Evolutionary conservation across 1,140 invertebrate genomes (phyloP).

Genomic region (Muscidifurax raptorellus): DNA sequence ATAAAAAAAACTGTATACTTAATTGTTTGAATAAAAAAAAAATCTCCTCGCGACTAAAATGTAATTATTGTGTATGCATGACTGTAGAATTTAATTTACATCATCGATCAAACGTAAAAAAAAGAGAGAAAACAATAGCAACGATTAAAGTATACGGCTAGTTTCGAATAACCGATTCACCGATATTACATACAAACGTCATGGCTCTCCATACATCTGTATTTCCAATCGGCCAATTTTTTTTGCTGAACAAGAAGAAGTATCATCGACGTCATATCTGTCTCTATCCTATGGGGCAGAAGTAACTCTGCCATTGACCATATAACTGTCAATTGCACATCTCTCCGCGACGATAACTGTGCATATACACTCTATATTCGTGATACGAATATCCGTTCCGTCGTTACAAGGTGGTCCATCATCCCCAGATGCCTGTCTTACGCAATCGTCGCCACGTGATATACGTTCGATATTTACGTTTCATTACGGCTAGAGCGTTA

Average conservation of each 20-base stretch:
- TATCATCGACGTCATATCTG: too few species aligned
- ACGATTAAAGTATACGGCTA: too few species aligned
- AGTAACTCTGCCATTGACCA: conserved; percentile 7
- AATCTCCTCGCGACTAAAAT: too few species aligned
- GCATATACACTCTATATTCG: neutral
- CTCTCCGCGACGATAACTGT: too few species aligned
- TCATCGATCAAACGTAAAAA: neutral
- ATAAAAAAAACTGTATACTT: neutral
- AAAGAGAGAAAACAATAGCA: too few species aligned
- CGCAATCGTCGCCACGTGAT: neutral
- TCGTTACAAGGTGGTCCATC: neutral
- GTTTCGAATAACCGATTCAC: too few species aligned
- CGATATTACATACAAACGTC: too few species aligned
- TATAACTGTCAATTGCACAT: conserved; percentile 21
- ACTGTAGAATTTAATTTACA: neutral
- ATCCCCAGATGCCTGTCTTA: conserved; percentile 14
- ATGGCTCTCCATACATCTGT: too few species aligned
- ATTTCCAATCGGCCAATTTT: too few species aligned
- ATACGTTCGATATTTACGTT: conserved; percentile 21
- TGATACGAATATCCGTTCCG: neutral
- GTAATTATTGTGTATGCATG: too few species aligned
- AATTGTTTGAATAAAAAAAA: neutral
- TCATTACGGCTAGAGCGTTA: neutral
- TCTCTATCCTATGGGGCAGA: neutral
- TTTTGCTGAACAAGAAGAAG: too few species aligned